Base-by-base conservation (phyloP, 2,113 vertebrate species). In the Cettia cetti region DNA sequence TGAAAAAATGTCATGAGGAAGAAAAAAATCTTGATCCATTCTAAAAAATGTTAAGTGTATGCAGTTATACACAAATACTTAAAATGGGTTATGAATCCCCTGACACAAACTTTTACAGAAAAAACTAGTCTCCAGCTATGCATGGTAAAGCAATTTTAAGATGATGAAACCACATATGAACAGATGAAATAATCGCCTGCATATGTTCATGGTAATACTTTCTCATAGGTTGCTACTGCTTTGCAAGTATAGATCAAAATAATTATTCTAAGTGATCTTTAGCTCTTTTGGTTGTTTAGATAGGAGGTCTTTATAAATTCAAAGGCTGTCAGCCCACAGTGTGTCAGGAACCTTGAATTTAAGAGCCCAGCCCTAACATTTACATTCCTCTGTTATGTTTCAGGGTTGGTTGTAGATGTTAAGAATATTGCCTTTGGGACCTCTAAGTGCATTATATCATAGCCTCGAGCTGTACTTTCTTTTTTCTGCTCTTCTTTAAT, bases 341-440 rank as follows among this genome's bases (percentile, higher is more conserved):
- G 49, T 86, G 64, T 89, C 64, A 71, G 65, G 49, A 92, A 93
- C 83, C 40, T 71, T 82, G 64, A 92, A 90, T 89, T 93, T 93
- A 90, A 94, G 72, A 94, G 53, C 53, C 72, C 68, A 82, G 39
- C 49, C 83, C 72, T 63, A 82, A 91, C 56, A 81, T 82, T 92
- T 82, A 91, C 61, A 65, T 88, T 78, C 50, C 61, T 69, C 66
- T 39, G 66, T 66, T 91, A 60, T 42, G 82, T 68, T 93, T 92
- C 74, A 63, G 57, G 59, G 54, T 37, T 65, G 42, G 64, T 56
- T 84, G 72, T 59, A 90, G 61, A 85, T 87, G 79, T 93, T 96
- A 84, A 78, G 72, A 89, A 87, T 80, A 63, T 87, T 94, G 80
- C 97, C 81, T 96, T 77, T 75, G 95, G 89, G 94, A 93, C 69